Base-by-base conservation (phyloP, 1,140 invertebrate species). In the Calephelis nemesis region DNA sequence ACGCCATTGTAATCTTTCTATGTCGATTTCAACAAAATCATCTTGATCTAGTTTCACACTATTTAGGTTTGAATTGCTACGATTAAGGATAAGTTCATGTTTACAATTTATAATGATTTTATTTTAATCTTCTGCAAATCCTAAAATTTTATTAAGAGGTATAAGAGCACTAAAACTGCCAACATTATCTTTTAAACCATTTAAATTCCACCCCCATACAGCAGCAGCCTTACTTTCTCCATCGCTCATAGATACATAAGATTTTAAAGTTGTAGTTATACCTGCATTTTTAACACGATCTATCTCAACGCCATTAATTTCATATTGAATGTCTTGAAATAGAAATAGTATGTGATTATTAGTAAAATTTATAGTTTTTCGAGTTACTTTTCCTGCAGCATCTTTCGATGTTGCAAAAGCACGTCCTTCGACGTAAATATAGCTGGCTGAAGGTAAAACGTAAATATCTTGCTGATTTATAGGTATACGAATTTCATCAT, bases 291-390 rank as follows among this genome's bases (percentile, higher is more conserved):
- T 84, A 63, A 75, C 80, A 49, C 74, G 66, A 82, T 93, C 88
- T 64, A 92, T 85, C 75, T 87, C 86, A 4, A 87, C 71, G 40
- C 81, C 86, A 74, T 89, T 89, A 4, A 93, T 7, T 77, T 91
- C 86, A 74, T 90, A 92, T 49, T 86, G 74, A n/a, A 91, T 88
- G 72, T 92, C 88, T 69, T 87, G 81, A 77, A 93, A 92, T 9
- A 92, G 69, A 78, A 82, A 62, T 40, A 42, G 42, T 62, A 62
- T 11, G 40, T 10, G 10, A 62, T 62, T 62, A 30, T 62, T 62
- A 40, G 60, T 62, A 62, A 62, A 62, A 1, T 62, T 42, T n/a
- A 62, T 9, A 62, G 1, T 45, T 9, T 45, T 45, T 45, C 8
- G 6, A 7, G 6, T 7, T 7, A 45, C 42, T 45, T 45, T 45